Base-by-base conservation (phyloP, 2,113 vertebrate species). In the Cheilinus undulatus region DNA sequence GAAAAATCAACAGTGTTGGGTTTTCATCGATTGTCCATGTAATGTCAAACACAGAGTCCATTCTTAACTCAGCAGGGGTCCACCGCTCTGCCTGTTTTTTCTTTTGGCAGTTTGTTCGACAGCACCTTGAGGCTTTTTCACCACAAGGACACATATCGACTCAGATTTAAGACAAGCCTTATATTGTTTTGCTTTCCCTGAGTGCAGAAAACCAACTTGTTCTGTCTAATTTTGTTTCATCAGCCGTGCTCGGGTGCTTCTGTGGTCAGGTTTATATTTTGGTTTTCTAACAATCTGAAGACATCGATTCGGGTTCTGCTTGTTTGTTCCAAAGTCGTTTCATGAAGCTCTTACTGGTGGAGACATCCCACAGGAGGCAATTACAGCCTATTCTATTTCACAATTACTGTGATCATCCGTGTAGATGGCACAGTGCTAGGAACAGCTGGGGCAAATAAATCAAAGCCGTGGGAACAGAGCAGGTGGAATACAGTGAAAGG, bases 401-500 rank as follows among this genome's bases (percentile, higher is more conserved):
- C 87, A 82, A 76, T 81, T 80, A 85, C 78, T 73, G 63, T 61
- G 77, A 81, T 89, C 86, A 83, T 56, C 66, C 45, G 20, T 72
- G 69, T 80, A 61, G 73, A 57, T 65, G 72, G 77, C 49, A 28
- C 43, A 45, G 78, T 53, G 65, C 45, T 23, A 26, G 45, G 56
- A 80, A 76, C 84, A 89, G 89, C 83, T 84, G 76, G 63, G 85
- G 73, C 14, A 28, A 78, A 84, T 84, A 85, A 86, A 89, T 89
- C 86, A 86, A 82, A 83, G 74, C 72, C 72, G 61, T 34, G 65
- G 46, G 77, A 68, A 63, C 59, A 45, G 72, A 74, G 76, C 80
- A 85, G 84, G 82, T 83, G 78, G 56, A 63, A 52, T 58, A 67
- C 60, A 66, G 43, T 49, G 32, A 49, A 24, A 50, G 17, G 26